phyloP scores from a whole-genome alignment of 2,888 invertebrate genomes.

The Leptopilina myrica region DNA sequence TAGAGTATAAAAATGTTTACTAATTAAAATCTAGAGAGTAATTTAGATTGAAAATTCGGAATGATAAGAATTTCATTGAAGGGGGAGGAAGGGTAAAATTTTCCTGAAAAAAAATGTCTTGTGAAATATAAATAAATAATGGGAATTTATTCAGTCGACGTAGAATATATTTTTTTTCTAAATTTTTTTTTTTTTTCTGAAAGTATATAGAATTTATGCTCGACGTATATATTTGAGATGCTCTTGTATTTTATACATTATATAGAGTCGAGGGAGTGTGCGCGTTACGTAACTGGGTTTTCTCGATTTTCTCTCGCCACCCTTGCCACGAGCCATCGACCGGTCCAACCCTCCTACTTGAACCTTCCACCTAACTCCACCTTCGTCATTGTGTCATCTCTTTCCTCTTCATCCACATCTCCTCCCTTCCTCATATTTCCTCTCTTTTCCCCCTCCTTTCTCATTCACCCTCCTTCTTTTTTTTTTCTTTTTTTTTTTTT shows the following conservation, averaged over 20 bases:
- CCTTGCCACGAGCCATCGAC: conserved; percentile 49
- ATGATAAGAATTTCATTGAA: too few species aligned
- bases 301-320: conserved; percentile 40
- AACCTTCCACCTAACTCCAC: conserved; percentile 37
- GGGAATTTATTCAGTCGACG: too few species aligned
- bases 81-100: too few species aligned
- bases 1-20: too few species aligned
- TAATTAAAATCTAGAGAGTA: too few species aligned
- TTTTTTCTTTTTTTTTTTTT: not conserved
- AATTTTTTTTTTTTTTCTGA: too few species aligned
- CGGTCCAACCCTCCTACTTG: conserved; percentile 42
- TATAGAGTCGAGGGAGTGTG: conserved; percentile 24
- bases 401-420: conserved; percentile 34
- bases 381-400: conserved; percentile 14
- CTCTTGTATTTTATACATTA: not conserved
- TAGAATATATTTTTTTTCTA: too few species aligned
- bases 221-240: too few species aligned
- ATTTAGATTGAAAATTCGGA: too few species aligned
- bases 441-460: conserved; percentile 14
- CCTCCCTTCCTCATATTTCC: conserved; percentile 33
- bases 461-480: conserved; percentile 12
- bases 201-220: too few species aligned
- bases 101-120: too few species aligned
- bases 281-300: conserved; percentile 45
- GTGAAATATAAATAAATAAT: too few species aligned